Evolutionary conservation across 1,140 invertebrate genomes (phyloP), one percentile per base, ranked within the genome.

Genomic region (Solen grandis): DNA sequence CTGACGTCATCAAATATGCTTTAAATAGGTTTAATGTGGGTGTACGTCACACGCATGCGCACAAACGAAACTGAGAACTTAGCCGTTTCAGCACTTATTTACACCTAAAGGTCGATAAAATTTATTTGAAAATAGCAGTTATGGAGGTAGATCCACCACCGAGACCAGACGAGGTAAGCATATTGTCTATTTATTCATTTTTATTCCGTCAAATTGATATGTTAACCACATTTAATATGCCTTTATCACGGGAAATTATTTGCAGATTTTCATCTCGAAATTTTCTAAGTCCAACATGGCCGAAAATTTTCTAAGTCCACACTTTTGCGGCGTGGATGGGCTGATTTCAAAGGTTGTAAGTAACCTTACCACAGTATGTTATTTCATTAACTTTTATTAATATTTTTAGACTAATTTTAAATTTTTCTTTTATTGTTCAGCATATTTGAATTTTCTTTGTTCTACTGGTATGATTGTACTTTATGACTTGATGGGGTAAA

Each of bases 201-300:
- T 46, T 41, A 46, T 52, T 41, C 8, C 29, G n/a, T 16, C 14
- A 10, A 35, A n/a, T 35, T 35, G 62, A 2, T 50, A 14, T 36
- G 5, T 27, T 70, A 33, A 50, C 33, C 10, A 4, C 13, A 19
- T 35, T 36, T 50, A 50, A 1, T 50, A 22, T 27, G 13, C 76
- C 16, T 52, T 73, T 66, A 25, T 72, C 62, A 29, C 59, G 29
- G n/a, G 41, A 55, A 69, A 79, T 68, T 60, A 52, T 54, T 46
- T n/a, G 1, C 1, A 25, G 73, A 70, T 81, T 82, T 82, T 82
- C 74, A 63, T 65, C 31, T 29, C 38, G 70, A 85, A 85, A 85
- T 75, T 80, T 77, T 76, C 83, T 74, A 85, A 85, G 83, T 85
- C 83, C 75, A 85, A 85, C 69, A 85, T 85, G 83, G 83, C 83